Base-by-base conservation (phyloP, 2,888 invertebrate species). In the Lycocerus yunnanus region DNA sequence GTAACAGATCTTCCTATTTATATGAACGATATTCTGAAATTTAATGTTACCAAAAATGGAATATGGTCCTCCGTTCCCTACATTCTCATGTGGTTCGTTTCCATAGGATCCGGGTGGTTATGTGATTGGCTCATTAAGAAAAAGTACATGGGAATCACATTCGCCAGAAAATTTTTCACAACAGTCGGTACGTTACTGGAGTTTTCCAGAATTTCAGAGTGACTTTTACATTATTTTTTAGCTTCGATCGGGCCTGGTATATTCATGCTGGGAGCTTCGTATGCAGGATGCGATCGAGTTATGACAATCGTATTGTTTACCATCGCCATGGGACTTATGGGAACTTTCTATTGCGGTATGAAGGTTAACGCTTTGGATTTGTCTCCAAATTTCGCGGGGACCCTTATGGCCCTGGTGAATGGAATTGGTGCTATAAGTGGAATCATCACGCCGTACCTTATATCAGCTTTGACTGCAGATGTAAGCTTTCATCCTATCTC, bases 1-100 rank as follows among this genome's bases (percentile, higher is more conserved):
- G 90, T 93, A 16, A 92, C 92, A 0, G 92, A 93, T 82, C 86
- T 93, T 13, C 93, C 93, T 0, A 92, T 91, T 80, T 93, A 92
- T 85, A 91, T 93, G 91, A 91, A 90, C 58, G 92, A 92, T 74
- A 90, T 93, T 1, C 85, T 93, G 66, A 90, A 91, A 81, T 92
- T 92, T 84, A 89, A 91, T 81, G 90, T 93, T 70, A 88, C 90
- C 78, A 86, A 90, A 80, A 92, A 92, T 73, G 92, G 92, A 4
- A 85, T 90, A 0, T 87, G 91, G 60, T 91, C 92, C 0, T 89
- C 93, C 0, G 81, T 93, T n/a, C 93, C 93, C 0, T 93, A 92
- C 82, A 85, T 92, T 2, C 88, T 91, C 1, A 92, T 93, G 91
- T 92, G 92, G 91, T 78, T 92, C 14, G 88, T 91, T 0, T 91